Conservation (phyloP, 2,888 invertebrate species). For the Nemoura dubitans region DNA sequence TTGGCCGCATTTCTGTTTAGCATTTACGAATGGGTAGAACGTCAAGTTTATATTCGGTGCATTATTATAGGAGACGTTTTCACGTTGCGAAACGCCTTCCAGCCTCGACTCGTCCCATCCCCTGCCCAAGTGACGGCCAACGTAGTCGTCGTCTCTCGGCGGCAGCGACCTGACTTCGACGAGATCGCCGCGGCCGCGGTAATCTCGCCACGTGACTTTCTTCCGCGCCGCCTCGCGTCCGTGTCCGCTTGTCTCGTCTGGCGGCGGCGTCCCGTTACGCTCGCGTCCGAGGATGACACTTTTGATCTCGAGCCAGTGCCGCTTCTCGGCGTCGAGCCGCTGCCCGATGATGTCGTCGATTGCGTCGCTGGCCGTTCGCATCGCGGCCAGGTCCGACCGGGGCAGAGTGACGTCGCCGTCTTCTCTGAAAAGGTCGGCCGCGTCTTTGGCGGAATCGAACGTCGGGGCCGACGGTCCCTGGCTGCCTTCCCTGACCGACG, state of each 20-base stretch:
- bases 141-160: neutral
- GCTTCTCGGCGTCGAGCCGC: neutral
- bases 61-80: neutral
- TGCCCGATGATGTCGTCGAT: neutral
- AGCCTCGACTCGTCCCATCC: neutral
- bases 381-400: neutral
- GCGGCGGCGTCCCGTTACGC: neutral
- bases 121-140: neutral
- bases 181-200: constrained; percentile 25
- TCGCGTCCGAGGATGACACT: neutral
- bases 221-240: neutral
- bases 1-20: neutral
- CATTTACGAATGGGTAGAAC: neutral
- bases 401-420: neutral
- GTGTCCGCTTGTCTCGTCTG: neutral
- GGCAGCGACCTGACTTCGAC: neutral
- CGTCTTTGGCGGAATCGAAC: neutral
- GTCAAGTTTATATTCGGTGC: neutral
- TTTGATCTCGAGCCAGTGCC: constrained; percentile 24
- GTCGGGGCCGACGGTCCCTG: neutral
- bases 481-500: neutral
- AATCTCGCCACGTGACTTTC: constrained; percentile 23
- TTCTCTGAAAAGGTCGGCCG: neutral
- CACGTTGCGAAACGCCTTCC: neutral
- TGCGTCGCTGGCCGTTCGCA: neutral